These are phyloP conservation scores for Urosaurus nigricauda DNA, from an alignment of 2,797 vertebrate species.

Conservation along the genomic window DNA sequence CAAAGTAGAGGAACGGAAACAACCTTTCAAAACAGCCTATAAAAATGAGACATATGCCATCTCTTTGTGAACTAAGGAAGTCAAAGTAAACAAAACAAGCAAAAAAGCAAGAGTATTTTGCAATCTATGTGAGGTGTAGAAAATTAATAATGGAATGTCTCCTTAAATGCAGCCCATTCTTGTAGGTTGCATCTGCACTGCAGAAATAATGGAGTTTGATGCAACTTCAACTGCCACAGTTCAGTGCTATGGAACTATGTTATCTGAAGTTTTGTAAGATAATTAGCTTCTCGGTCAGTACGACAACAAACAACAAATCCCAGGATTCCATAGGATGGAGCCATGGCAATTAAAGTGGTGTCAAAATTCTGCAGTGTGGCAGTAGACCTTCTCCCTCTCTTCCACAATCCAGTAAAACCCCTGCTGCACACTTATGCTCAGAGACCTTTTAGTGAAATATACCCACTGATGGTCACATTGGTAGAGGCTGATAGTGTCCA, in stretches of 20 bases:
- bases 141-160: not conserved
- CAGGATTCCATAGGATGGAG: too few relatives aligned
- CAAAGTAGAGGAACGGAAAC: not conserved
- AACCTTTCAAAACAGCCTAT: slow-evolving; percentile 4
- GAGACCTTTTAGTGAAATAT: not conserved
- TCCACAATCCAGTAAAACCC: not conserved
- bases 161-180: not conserved
- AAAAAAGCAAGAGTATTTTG: not conserved
- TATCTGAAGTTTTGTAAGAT: too few relatives aligned
- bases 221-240: too few relatives aligned
- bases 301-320: too few relatives aligned
- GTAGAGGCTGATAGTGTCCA: not conserved
- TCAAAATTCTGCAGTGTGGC: too few relatives aligned
- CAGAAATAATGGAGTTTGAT: too few relatives aligned
- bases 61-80: not conserved
- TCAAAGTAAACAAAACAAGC: not conserved
- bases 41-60: not conserved
- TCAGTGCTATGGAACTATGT: too few relatives aligned
- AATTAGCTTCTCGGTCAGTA: too few relatives aligned
- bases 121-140: not conserved
- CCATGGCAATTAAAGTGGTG: too few relatives aligned
- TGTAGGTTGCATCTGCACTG: too few relatives aligned
- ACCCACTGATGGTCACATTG: not conserved
- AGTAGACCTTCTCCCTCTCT: too few relatives aligned
- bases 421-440: not conserved